Conservation (phyloP, 2,797 vertebrate species). For the Setipinna tenuifilis region DNA sequence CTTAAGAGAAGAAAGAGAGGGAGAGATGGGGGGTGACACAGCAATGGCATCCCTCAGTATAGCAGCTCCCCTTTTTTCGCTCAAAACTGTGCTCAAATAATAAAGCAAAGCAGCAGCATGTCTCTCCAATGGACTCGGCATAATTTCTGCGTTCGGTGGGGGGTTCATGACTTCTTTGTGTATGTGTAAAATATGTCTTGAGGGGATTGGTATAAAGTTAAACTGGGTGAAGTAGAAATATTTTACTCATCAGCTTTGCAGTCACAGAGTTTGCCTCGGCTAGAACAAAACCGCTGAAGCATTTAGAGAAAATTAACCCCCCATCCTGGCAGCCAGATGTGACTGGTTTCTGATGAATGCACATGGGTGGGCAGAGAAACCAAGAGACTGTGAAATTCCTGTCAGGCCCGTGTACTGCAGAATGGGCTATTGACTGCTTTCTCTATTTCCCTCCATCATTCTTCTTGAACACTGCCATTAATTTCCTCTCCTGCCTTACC, state of each 20-base stretch:
- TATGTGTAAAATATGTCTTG: slow-evolving; percentile 95
- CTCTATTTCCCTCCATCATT: slow-evolving; percentile 99
- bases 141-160: slow-evolving; percentile 93
- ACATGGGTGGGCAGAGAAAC: slow-evolving; percentile 99
- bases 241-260: slow-evolving; percentile 99
- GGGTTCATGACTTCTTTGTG: slow-evolving; percentile 85
- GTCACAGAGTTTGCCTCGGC: slow-evolving; percentile 99
- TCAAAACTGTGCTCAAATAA: slow-evolving; percentile 96
- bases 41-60: slow-evolving; percentile 89
- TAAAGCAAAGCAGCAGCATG: slow-evolving; percentile 84
- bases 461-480: slow-evolving; percentile 99
- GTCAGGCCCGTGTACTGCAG: slow-evolving; percentile 98
- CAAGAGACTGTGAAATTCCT: slow-evolving; percentile 99
- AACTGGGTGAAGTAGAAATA: slow-evolving; percentile 99
- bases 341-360: slow-evolving; percentile 99
- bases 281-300: slow-evolving; percentile 99
- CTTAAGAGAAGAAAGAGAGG: slow-evolving; percentile 80
- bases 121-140: slow-evolving; percentile 92
- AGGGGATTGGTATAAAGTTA: slow-evolving; percentile 99
- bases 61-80: slow-evolving; percentile 84
- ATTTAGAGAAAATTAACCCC: slow-evolving; percentile 99
- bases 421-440: slow-evolving; percentile 99
- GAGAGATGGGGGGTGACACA: slow-evolving; percentile 78
- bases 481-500: slow-evolving; percentile 98
- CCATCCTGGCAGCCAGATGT: slow-evolving; percentile 99